Conservation (phyloP, 2,888 invertebrate species). For the Tetranychus piercei region DNA sequence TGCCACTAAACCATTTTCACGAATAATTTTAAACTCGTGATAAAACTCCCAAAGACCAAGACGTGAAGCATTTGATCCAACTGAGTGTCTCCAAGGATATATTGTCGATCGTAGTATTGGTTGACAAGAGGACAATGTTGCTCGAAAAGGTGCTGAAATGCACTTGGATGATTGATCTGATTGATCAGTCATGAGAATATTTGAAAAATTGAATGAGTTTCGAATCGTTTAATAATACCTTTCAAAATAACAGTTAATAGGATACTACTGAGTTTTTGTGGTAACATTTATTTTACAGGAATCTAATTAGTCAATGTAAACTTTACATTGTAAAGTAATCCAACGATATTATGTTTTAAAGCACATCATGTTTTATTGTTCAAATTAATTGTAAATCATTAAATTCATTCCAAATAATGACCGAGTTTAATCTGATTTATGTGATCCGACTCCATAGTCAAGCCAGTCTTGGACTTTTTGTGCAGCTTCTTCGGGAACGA, state of each 20-base stretch:
- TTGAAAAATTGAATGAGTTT: too few species aligned
- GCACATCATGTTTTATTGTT: too few species aligned
- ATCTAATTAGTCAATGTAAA: too few species aligned
- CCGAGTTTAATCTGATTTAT: neutral
- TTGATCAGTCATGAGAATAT: too few species aligned
- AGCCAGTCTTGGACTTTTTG: slow-evolving; percentile 15
- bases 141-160: neutral
- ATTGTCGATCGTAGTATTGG: neutral
- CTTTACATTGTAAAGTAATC: too few species aligned
- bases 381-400: too few species aligned
- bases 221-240: too few species aligned
- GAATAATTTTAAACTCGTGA: neutral
- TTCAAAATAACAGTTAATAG: too few species aligned
- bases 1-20: neutral
- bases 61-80: neutral
- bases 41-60: neutral
- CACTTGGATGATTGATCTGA: neutral
- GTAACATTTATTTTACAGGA: too few species aligned
- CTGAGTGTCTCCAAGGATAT: neutral
- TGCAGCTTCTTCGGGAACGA: slow-evolving; percentile 18
- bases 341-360: too few species aligned
- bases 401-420: too few species aligned
- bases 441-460: slow-evolving; percentile 21
- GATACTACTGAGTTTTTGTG: too few species aligned
- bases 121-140: neutral